Evolutionary conservation across 2,113 vertebrate genomes (phyloP), one percentile per base, ranked within the genome.

Genomic region (Fregetta grallaria): DNA sequence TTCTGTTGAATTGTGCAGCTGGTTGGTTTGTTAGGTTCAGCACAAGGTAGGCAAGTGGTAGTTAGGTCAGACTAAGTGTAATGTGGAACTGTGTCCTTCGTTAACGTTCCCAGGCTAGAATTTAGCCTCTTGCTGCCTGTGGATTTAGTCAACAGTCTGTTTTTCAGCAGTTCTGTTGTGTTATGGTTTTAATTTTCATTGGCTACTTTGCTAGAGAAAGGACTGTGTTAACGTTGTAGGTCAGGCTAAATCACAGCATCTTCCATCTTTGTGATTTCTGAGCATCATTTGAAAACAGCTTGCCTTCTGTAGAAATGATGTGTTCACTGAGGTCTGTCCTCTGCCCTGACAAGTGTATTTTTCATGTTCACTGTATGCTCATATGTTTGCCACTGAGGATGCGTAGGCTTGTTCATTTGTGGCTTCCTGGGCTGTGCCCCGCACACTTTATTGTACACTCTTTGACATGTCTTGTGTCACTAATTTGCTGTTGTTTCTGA

Each of bases 381-480:
- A 1, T 50, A 1, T 0, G 0, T 75, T 86, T 74, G 34, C 29
- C 52, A 32, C n/a, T 45, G 16, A 34, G 61, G 50, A 38, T 38
- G 25, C 0, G 3, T 76, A 42, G 15, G 8, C 13, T 75, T 72
- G 9, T 76, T 71, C 32, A 38, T 72, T 36, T 38, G 15, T 52
- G 58, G 5, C 58, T 77, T 89, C n/a, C 20, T 47, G 14, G 67
- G 4, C 16, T 53, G 49, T 66, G 68, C 53, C n/a, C 67, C 7
- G 1, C 38, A 45, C 6, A 4, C 49, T 70, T 90, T 8, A 32
- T 38, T 50, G 44, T 55, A 7, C 6, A 2, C 50, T 67, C 30
- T 34, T 65, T 38, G 38, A 8, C 15, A 2, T 32, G 27, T 36
- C 72, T 56, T 8, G 26, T 75, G 77, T 44, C 58, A 16, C 50